Conservation (phyloP, 2,113 vertebrate genomes). For the Mormyrus lacerda region DNA sequence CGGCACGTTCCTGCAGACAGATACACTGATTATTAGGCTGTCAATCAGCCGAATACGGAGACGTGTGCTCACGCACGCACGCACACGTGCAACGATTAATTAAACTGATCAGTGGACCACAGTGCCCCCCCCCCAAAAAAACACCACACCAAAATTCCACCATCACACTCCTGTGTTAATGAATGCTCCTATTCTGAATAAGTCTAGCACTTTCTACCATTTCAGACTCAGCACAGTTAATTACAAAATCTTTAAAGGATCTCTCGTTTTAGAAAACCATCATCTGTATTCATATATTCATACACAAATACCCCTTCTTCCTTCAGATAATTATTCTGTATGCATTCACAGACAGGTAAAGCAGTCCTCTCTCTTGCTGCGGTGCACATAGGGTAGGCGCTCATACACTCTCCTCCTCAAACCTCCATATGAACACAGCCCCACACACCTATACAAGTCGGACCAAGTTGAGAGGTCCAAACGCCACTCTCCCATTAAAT, state of each 20-base stretch:
- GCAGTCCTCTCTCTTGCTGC: neutral
- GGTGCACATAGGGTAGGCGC: neutral
- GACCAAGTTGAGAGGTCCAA: neutral
- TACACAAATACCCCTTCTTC: neutral
- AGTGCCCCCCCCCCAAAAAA: neutral
- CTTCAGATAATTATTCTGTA: neutral
- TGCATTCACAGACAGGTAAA: neutral
- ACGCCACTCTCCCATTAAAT: neutral
- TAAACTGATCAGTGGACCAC: neutral
- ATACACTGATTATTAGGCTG: slow-evolving; percentile 19
- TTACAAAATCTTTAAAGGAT: neutral
- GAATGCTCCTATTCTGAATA: neutral
- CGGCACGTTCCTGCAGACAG: neutral
- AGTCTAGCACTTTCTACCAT: neutral
- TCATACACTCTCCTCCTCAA: neutral
- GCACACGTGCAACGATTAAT: neutral
- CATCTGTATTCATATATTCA: slow-evolving; percentile 15
- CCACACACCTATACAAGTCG: neutral
- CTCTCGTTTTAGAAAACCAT: neutral
- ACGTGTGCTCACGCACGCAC: neutral
- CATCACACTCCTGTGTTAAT: neutral
- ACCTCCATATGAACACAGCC: neutral
- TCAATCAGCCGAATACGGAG: neutral
- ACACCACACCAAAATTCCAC: neutral
- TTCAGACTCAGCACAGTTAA: neutral